Evolutionary conservation across 2,888 invertebrate species (phyloP), one percentile per base, ranked within the genome.

Genomic region (Diaprepes abbreviatus): DNA sequence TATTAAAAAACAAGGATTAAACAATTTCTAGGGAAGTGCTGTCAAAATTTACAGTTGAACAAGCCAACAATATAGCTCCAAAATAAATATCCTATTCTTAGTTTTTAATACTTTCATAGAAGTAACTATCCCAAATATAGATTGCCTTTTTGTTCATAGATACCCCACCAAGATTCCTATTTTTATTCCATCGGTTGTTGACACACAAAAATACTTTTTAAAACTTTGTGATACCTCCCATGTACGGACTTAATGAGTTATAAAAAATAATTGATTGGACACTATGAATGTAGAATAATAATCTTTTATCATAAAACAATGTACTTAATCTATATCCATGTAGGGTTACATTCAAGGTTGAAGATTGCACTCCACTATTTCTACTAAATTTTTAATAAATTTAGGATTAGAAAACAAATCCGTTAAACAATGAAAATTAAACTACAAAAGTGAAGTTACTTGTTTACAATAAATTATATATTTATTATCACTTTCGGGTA

Each of bases 311-410:
- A 52, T 40, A 50, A 69, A 69, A 69, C 63, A 69, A 64, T 63
- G 52, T 50, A 58, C 50, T 69, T 63, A 63, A 69, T 64, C 63
- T 68, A 64, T 16, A 64, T 64, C 64, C 69, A 69, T 63, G 69
- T 64, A 58, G 64, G 69, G 64, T 57, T 69, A 57, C 48, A 57
- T 58, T 69, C 69, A 69, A 69, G 69, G 69, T 69, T 69, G 63
- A 17, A 36, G 55, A 58, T 9, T 10, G 7, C 36, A 31, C 21
- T 35, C 9, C 10, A 36, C 24, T 36, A 6, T n/a, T 24, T 33
- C 17, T 19, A 40, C 24, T 38, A 24, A 57, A 38, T 7, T 55
- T 12, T 55, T 10, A 38, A 9, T 16, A 1, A n/a, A 9, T 24
- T 40, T 38, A 10, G 38, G 38, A 17, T 31, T 43, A 40, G 14